phyloP scores from a whole-genome alignment of 1,140 invertebrate species.

The Eubasilissa regina region DNA sequence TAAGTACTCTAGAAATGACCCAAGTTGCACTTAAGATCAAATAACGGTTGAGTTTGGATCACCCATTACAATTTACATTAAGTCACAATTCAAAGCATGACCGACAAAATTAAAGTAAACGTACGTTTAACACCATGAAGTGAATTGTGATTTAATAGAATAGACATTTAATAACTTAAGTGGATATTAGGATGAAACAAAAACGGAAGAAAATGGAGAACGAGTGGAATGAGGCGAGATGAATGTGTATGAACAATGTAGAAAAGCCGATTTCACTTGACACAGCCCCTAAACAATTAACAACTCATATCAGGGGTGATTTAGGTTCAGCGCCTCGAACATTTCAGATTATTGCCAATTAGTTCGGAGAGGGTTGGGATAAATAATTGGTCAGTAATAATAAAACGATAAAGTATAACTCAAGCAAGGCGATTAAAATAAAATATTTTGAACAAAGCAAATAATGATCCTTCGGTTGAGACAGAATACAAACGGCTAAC shows the following conservation, averaged over 20 bases:
- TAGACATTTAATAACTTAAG: not conserved
- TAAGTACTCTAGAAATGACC: too few relatives aligned
- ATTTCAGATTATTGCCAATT: conserved; percentile 46
- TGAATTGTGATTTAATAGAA: conserved; percentile 18
- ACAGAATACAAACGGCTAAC: too few relatives aligned
- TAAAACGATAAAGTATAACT: too few relatives aligned
- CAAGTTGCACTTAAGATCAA: too few relatives aligned
- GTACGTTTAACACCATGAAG: not conserved
- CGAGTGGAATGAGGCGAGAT: conserved; percentile 58
- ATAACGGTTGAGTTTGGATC: too few relatives aligned
- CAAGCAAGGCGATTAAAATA: too few relatives aligned
- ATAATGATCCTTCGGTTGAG: too few relatives aligned
- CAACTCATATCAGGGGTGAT: conserved; percentile 54
- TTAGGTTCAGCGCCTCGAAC: conserved; percentile 59
- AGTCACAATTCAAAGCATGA: not conserved
- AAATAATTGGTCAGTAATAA: too few relatives aligned
- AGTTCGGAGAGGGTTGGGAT: not conserved
- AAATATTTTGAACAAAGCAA: too few relatives aligned
- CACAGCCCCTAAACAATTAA: conserved; percentile 32
- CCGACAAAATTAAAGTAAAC: not conserved
- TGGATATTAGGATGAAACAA: conserved; percentile 38
- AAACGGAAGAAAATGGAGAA: conserved; percentile 38
- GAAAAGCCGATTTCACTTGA: conserved; percentile 29
- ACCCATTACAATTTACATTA: not conserved
- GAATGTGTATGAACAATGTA: conserved; percentile 46